These are phyloP conservation scores for Scomberomorus guttatus DNA, from an alignment of 2,797 vertebrate species.

Conservation along the genomic window DNA sequence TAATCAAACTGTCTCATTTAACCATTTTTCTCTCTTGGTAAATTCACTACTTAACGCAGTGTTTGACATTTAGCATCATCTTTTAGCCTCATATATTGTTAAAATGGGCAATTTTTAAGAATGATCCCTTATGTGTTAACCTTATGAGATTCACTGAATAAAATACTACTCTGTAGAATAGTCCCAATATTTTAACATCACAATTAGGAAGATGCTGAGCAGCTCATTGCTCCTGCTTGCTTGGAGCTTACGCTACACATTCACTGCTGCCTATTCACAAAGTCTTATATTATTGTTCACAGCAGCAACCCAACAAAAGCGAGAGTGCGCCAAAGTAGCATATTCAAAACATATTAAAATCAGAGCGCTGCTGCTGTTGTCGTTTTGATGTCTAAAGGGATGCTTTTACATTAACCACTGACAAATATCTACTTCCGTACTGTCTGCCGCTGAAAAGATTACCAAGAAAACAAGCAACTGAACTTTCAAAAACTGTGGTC, in stretches of 20 bases:
- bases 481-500: slow-evolving; percentile 47
- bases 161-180: background rate
- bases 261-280: slow-evolving; percentile 28
- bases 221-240: slow-evolving; percentile 8
- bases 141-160: background rate
- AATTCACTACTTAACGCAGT: slow-evolving; percentile 38
- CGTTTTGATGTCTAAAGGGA: slow-evolving; percentile 51
- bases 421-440: slow-evolving; percentile 32
- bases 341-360: slow-evolving; percentile 67
- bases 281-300: slow-evolving; percentile 50
- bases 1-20: slow-evolving; percentile 53
- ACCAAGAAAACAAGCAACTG: slow-evolving; percentile 34
- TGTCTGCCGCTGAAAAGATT: slow-evolving; percentile 46
- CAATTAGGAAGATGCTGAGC: slow-evolving; percentile 14
- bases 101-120: slow-evolving; percentile 15
- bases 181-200: slow-evolving; percentile 1
- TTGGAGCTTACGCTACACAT: background rate
- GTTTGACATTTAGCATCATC: slow-evolving; percentile 45
- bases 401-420: slow-evolving; percentile 66
- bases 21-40: slow-evolving; percentile 12
- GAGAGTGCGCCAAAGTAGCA: slow-evolving; percentile 46
- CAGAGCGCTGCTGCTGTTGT: slow-evolving; percentile 49
- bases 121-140: background rate
- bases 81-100: slow-evolving; percentile 21
- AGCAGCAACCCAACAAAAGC: slow-evolving; percentile 39